Base-by-base conservation (phyloP, 2,797 vertebrate species). In the Rhynchonycteris naso region DNA sequence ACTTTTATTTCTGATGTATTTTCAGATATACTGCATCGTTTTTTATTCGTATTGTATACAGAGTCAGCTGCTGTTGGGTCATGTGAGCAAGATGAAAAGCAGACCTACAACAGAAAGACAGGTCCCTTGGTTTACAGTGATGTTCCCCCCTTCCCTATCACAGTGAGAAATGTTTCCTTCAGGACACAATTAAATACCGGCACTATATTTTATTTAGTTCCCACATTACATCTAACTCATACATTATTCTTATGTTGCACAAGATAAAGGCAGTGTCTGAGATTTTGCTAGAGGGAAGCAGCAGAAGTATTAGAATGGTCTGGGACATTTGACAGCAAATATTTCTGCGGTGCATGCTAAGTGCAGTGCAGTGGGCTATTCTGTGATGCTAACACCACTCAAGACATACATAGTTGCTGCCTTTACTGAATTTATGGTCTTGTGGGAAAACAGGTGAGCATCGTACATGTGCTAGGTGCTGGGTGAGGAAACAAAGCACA, bases 141-240 rank as follows among this genome's bases (percentile, higher is more conserved):
- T n/a, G 4, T 63, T 59, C 24, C 59, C 86, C 86, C 38, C 61
- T 86, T 88, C 63, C 28, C 18, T 28, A 26, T 58, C n/a, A 22
- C 26, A 50, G 47, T 63, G 43, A 93, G 84, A 89, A 68, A 87
- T 0, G 9, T 91, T 91, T 89, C 69, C 79, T 94, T 91, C 38
- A 56, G 65, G 86, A 84, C 43, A 75, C 83, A 86, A 74, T 93
- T 92, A 93, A 85, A 63, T 43, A 21, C 7, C 68, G 28, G 35
- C 33, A 65, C 54, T 72, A 74, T 47, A 50, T 88, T 95, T 91
- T 88, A 78, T 94, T 94, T 91, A 91, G 83, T 83, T 86, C 35
- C 71, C 58, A 80, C 4, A 13, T 78, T 75, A 79, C 11, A 75
- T 38, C 24, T 66, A 90, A 76, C 61, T 83, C 76, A 79, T 15